Evolutionary conservation across 1,140 invertebrate species (phyloP), one percentile per base, ranked within the genome.

Genomic region (Listronotus bonariensis): DNA sequence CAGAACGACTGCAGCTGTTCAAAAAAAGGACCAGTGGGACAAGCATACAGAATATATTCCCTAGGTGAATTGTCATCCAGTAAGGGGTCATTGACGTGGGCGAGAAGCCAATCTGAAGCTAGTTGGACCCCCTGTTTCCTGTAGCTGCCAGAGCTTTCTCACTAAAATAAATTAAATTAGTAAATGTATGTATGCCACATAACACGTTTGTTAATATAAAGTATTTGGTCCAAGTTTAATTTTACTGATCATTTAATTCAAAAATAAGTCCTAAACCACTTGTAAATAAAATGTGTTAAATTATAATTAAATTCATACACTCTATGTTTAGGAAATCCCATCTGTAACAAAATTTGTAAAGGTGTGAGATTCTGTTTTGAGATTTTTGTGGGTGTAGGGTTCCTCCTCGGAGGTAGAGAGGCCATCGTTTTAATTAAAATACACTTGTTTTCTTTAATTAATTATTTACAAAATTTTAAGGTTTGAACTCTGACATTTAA

Each of bases 71-170:
- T 85, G 31, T 87, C 83, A 79, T 95, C 92, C 26, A 96, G 78
- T 7, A 84, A 85, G 3, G 88, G 83, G 80, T 96, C 93, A 77
- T 92, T 89, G 0, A 94, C 90, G 77, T 95, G 93, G 10, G 92
- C 92, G 52, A 95, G 76, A 1, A 96, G 80, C 93, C 93, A 95
- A 74, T 95, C 92, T 1, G 91, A 91, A 6, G 93, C 93, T 57
- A 95, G 80, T 77, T 94, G 91, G 49, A 93, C 89, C 56, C 92
- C 91, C 88, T 81, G 77, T 95, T 87, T 18, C 92, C 93, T 10
- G 93, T 95, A n/a, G 92, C 92, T 15, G 92, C 91, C 60, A 95
- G 78, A 15, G 93, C 92, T 79, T 95, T 95, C 76, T 94, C 88
- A 32, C 92, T 95, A 76, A 70, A 78, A 76, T 59, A 70, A n/a